Conservation (phyloP, 2,888 invertebrate genomes). For the Heliconius charithonia region DNA sequence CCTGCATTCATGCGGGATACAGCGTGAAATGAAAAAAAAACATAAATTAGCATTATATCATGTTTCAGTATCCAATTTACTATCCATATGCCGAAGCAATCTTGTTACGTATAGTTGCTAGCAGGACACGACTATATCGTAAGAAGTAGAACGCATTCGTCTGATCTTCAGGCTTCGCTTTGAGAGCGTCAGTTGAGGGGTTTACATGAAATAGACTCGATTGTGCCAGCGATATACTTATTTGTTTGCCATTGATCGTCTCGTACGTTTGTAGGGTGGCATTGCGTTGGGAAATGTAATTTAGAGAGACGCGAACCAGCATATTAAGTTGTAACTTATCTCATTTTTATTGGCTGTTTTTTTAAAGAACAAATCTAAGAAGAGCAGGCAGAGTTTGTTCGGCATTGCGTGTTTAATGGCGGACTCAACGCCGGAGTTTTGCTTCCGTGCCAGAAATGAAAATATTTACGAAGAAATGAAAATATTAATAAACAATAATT, state of each 20-base stretch:
- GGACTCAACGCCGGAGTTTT: no score
- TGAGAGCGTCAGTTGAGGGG: constrained; percentile 70
- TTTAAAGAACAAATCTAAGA: not conserved
- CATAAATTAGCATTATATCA: no score
- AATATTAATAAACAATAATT: no score
- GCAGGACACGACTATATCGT: constrained; percentile 30
- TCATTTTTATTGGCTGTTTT: not conserved
- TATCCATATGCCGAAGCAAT: constrained; percentile 35
- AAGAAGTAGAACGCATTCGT: constrained; percentile 57
- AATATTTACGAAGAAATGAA: no score
- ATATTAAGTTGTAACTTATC: constrained; percentile 31
- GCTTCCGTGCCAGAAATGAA: no score
- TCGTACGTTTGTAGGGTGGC: constrained; percentile 50
- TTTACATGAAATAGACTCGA: constrained; percentile 68
- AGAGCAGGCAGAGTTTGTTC: no score
- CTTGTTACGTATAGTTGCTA: constrained; percentile 41
- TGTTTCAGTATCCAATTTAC: not conserved
- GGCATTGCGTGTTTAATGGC: no score
- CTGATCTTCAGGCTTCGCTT: constrained; percentile 67
- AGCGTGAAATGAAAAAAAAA: not conserved
- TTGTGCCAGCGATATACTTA: constrained; percentile 74
- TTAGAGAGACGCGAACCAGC: constrained; percentile 46
- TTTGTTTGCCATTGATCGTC: constrained; percentile 78
- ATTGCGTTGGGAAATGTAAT: constrained; percentile 51
- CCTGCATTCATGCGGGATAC: no score